Evolutionary conservation across 2,888 invertebrate genomes (phyloP).

Genomic region (Venusia cambrica): DNA sequence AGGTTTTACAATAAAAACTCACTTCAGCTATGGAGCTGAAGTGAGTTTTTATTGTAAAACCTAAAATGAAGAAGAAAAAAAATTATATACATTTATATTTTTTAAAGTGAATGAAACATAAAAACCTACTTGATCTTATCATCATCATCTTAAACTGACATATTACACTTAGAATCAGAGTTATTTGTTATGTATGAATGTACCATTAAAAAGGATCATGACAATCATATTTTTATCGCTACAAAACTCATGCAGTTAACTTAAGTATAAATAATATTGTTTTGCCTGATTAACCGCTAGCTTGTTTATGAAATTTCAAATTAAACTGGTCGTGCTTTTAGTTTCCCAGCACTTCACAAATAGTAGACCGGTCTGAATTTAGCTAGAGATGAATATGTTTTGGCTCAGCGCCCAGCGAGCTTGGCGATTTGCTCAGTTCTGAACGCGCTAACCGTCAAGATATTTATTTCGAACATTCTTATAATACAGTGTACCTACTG

Average conservation of each 20-base stretch:
- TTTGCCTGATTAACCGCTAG: not conserved
- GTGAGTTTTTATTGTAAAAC: no score
- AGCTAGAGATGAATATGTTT: constrained; percentile 69
- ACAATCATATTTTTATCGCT: no score
- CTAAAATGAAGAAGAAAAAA: no score
- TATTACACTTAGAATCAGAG: no score
- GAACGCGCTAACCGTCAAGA: constrained; percentile 48
- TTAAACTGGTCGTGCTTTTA: constrained; percentile 40
- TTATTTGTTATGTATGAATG: no score
- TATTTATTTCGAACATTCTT: constrained; percentile 50
- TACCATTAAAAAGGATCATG: no score
- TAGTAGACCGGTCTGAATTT: constrained; percentile 52
- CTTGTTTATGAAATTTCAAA: constrained; percentile 30
- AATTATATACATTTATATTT: no score
- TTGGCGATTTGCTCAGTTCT: constrained; percentile 58
- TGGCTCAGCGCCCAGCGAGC: constrained; percentile 70
- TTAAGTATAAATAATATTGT: constrained; percentile 10
- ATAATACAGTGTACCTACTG: constrained; percentile 30
- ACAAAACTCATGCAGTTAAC: not conserved
- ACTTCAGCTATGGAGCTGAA: no score
- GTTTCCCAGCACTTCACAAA: constrained; percentile 46
- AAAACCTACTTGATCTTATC: no score
- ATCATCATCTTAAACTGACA: no score
- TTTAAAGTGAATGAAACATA: no score
- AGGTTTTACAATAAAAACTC: no score